Conservation (phyloP, 2,888 invertebrate genomes). For the Pedicia rivosa region DNA sequence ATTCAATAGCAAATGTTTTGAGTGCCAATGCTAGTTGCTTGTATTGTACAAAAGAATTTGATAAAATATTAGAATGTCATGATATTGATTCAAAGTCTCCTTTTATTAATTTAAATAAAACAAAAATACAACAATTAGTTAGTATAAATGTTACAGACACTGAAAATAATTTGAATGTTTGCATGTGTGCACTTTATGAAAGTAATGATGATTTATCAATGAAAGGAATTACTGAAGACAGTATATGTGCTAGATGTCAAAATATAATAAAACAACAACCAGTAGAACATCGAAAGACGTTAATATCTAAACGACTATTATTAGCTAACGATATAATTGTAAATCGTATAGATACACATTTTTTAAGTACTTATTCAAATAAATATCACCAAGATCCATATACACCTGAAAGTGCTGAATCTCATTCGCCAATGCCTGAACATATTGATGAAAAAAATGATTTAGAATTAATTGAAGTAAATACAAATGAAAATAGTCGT, state of each 20-base stretch:
- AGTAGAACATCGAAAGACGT: conserved; percentile 20
- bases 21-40: conserved; percentile 13
- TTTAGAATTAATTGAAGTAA: conserved; percentile 21
- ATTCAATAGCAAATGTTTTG: conserved; percentile 26
- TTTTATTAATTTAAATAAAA: background rate
- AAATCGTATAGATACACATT: conserved; percentile 37
- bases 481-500: conserved; percentile 11
- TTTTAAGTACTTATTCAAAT: conserved; percentile 23
- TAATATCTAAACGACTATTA: conserved; percentile 23
- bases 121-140: conserved; percentile 14
- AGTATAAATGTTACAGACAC: conserved; percentile 37
- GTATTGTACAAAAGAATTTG: conserved; percentile 16
- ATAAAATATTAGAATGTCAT: conserved; percentile 17
- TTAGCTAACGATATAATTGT: conserved; percentile 32
- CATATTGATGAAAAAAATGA: conserved; percentile 16
- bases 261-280: conserved; percentile 24
- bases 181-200: conserved; percentile 19
- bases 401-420: conserved; percentile 69
- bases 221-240: conserved; percentile 12
- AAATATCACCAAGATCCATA: conserved; percentile 47
- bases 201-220: conserved; percentile 9
- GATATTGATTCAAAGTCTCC: conserved; percentile 10
- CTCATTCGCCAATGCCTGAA: conserved; percentile 49
- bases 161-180: conserved; percentile 29
- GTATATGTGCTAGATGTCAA: conserved; percentile 22